Conservation (phyloP, 2,797 vertebrate genomes). For the Microchirus variegatus region DNA sequence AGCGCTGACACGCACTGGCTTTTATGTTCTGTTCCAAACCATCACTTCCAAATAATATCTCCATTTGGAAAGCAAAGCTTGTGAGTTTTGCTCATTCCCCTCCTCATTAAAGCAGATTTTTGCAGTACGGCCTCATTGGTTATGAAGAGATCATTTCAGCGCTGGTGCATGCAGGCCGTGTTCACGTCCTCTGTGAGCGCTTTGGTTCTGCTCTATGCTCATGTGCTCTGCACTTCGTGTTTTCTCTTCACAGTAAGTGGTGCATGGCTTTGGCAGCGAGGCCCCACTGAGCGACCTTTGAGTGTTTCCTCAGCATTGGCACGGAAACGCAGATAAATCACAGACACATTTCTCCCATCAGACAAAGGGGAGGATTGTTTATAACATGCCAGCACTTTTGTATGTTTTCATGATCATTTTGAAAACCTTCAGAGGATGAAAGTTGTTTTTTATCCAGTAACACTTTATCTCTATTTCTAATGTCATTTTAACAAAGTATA, state of each 20-base stretch:
- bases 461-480: no score
- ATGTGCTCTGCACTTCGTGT: conserved; percentile 36
- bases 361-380: no score
- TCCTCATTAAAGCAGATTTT: conserved; percentile 3
- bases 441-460: neutral
- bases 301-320: conserved; percentile 19
- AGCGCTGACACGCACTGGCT: conserved; percentile 8
- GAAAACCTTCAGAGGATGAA: conserved; percentile 8
- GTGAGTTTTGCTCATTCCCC: conserved; percentile 21
- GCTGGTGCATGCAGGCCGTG: conserved; percentile 9
- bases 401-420: neutral
- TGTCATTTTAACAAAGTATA: no score
- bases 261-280: conserved; percentile 15
- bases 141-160: neutral
- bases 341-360: conserved; percentile 6
- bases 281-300: conserved; percentile 46
- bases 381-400: no score
- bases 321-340: conserved; percentile 7
- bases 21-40: conserved; percentile 9
- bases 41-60: conserved; percentile 21
- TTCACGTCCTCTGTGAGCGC: conserved; percentile 22
- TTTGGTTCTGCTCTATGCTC: conserved; percentile 28
- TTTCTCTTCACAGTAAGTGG: conserved; percentile 44
- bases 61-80: neutral
- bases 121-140: neutral